These are phyloP conservation scores for Corapipo altera DNA, from an alignment of 2,113 vertebrate species.

Conservation along the genomic window DNA sequence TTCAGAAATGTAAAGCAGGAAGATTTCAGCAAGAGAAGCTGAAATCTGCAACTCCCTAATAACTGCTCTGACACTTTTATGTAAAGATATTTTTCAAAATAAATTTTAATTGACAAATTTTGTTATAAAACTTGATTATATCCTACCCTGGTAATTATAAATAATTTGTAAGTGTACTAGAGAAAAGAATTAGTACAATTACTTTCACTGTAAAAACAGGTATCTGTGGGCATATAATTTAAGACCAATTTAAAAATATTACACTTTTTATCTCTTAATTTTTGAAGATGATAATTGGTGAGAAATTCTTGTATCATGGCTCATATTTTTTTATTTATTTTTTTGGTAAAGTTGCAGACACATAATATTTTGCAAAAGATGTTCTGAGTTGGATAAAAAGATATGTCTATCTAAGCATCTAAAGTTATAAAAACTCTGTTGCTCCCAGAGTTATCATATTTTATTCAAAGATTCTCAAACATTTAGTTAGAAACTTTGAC, in stretches of 20 bases:
- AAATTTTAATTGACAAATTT: neutral
- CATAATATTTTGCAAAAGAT: neutral
- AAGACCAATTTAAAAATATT: neutral
- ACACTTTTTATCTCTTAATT: neutral
- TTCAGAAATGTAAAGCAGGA: neutral
- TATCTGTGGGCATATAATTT: neutral
- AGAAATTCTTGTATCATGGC: neutral
- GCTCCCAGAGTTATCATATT: neutral
- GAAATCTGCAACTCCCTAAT: neutral
- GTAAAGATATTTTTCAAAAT: neutral
- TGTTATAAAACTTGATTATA: neutral
- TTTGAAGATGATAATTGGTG: neutral
- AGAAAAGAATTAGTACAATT: neutral
- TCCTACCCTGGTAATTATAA: neutral
- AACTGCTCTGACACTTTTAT: neutral
- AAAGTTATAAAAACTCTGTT: neutral
- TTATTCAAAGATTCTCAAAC: neutral
- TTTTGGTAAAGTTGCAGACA: neutral
- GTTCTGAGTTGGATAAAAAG: neutral
- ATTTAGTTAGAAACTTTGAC: neutral
- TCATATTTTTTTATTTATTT: neutral
- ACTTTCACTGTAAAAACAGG: neutral
- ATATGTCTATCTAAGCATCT: neutral
- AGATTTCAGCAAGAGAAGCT: neutral
- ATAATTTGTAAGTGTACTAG: neutral